These are phyloP conservation scores for Ammodytes dubius DNA, from an alignment of 2,113 vertebrate species.

Conservation along the genomic window DNA sequence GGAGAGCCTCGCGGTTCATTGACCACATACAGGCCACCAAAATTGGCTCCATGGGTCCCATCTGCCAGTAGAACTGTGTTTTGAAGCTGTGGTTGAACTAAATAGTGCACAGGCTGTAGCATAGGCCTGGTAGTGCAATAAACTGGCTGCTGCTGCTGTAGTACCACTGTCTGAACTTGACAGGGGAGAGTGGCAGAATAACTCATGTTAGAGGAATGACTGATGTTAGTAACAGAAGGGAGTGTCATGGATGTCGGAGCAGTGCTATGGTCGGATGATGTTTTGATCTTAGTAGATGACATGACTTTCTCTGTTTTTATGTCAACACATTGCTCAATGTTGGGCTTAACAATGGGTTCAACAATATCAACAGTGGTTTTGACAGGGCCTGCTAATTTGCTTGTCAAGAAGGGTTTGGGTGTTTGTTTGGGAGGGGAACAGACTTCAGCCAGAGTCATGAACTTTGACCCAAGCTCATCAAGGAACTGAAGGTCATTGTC, in stretches of 20 bases:
- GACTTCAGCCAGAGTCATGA: constrained; percentile 91
- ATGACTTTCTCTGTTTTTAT: constrained; percentile 52
- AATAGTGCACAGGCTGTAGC: constrained; percentile 69
- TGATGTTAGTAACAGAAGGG: constrained; percentile 46
- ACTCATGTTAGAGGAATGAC: constrained; percentile 34
- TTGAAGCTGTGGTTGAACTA: constrained; percentile 74
- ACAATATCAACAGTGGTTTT: constrained; percentile 27
- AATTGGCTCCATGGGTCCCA: constrained; percentile 27
- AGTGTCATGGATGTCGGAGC: constrained; percentile 16
- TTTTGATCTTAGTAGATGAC: constrained; percentile 47
- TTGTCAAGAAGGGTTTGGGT: background rate
- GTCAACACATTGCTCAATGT: constrained; percentile 32
- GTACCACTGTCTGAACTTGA: constrained; percentile 60
- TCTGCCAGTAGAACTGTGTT: constrained; percentile 68
- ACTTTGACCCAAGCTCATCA: constrained; percentile 90
- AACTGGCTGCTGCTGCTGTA: constrained; percentile 79
- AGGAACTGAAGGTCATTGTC: constrained; percentile 88
- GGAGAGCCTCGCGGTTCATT: constrained; percentile 27
- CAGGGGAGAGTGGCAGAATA: constrained; percentile 45
- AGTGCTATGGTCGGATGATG: constrained; percentile 43
- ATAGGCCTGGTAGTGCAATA: constrained; percentile 65
- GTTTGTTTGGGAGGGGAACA: constrained; percentile 63
- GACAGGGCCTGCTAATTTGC: background rate
- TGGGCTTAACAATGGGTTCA: constrained; percentile 42
- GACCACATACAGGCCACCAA: constrained; percentile 66